Base-by-base conservation (phyloP, 2,888 invertebrate genomes). In the Acrobasis consociella region DNA sequence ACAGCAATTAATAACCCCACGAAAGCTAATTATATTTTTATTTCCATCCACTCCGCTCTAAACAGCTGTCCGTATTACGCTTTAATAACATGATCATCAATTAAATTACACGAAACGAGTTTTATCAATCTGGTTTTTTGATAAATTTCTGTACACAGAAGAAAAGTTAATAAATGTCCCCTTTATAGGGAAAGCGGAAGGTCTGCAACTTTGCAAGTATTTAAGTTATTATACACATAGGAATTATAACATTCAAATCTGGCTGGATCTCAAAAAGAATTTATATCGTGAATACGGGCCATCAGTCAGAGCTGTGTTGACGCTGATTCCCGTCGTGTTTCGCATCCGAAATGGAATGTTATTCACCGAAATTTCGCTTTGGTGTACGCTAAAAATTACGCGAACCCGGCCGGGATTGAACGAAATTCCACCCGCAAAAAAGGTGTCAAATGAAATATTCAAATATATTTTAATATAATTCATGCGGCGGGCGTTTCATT, bases 361-460 rank as follows among this genome's bases (percentile, higher is more conserved):
- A 91, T 91, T 90, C 91, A 87, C 84, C 79, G 80, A 87, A 87
- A 89, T 89, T 86, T 82, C 78, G 85, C 84, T 86, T 87, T 81
- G 82, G 85, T 85, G 85, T 87, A 87, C 87, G 91, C 87, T 85
- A 90, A 91, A 92, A 91, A 92, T 91, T 91, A 91, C 91, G 87
- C 83, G 80, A 79, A 78, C 85, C 85, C 80, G 76, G 80, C 78
- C 53, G 83, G 86, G 91, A 92, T 91, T 92, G 91, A 92, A 87
- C 91, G 86, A 85, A 91, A 91, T 89, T 87, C 88, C 89, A 76
- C 85, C 82, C 85, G 87, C 87, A 88, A 91, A 91, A 91, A 91
- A 91, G 92, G 92, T 92, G 92, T 92, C 92, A 92, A 92, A 92
- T 92, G 92, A 92, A 92, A 92, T 92, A 92, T 92, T 92, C 92